phyloP scores from a whole-genome alignment of 2,888 invertebrate genomes.

The Augiades crinisus region DNA sequence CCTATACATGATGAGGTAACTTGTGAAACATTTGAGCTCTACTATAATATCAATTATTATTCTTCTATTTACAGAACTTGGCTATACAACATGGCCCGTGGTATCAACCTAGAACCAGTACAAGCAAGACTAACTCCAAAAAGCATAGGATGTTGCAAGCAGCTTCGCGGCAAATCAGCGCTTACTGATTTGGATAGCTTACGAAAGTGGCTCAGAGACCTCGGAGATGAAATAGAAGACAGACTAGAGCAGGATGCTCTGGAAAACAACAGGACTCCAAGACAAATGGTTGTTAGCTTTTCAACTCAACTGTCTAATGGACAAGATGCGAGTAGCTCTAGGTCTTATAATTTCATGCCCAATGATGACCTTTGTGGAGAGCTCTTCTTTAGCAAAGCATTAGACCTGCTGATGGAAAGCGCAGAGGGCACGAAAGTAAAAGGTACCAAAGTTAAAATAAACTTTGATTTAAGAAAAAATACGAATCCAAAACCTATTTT shows the following conservation, averaged over 20 bases:
- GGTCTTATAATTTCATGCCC: slow-evolving; percentile 80
- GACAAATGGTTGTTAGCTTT: slow-evolving; percentile 89
- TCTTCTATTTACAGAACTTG: slow-evolving; percentile 82
- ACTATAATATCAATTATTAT: background rate
- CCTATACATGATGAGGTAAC: background rate
- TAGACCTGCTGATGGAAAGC: slow-evolving; percentile 85
- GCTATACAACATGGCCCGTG: slow-evolving; percentile 92
- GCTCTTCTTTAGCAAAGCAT: slow-evolving; percentile 83
- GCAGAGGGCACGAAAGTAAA: slow-evolving; percentile 62
- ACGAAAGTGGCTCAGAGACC: slow-evolving; percentile 89
- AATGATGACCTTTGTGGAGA: slow-evolving; percentile 84
- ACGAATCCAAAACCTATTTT: too few species aligned
- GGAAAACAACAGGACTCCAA: slow-evolving; percentile 91
- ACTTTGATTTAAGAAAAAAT: too few species aligned
- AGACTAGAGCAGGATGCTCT: slow-evolving; percentile 89
- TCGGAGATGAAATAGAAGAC: slow-evolving; percentile 91
- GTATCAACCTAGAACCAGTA: slow-evolving; percentile 94
- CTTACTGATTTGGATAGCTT: slow-evolving; percentile 85
- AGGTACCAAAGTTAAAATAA: slow-evolving; percentile 42
- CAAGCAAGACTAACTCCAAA: slow-evolving; percentile 91
- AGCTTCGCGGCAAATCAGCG: slow-evolving; percentile 91
- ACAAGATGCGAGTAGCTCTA: slow-evolving; percentile 83
- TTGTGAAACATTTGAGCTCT: background rate
- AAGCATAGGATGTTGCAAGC: slow-evolving; percentile 97
- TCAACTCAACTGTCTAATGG: slow-evolving; percentile 77